Evolutionary conservation across 1,140 invertebrate species (phyloP).

Genomic region (Rhynchophorus ferrugineus): DNA sequence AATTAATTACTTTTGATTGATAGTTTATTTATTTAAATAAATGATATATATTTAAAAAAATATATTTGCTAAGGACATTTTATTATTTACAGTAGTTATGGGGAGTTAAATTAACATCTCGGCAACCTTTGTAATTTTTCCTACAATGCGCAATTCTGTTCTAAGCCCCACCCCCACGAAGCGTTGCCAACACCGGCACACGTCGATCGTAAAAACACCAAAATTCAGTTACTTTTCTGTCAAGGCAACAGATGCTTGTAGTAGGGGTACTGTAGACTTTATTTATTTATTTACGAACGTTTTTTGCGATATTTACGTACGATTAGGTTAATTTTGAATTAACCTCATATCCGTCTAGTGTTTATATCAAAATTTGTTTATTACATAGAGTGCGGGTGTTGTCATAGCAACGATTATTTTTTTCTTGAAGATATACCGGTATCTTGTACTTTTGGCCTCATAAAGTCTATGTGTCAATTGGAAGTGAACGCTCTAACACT

Average conservation of each 20-base stretch:
- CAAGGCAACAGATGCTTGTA: conserved; percentile 4
- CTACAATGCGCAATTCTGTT: background rate
- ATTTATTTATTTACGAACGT: background rate
- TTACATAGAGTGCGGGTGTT: conserved; percentile 1
- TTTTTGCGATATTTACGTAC: background rate
- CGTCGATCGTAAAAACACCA: background rate
- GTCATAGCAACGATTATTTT: background rate
- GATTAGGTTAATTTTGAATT: background rate
- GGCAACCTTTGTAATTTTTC: background rate
- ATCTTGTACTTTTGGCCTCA: conserved; percentile 9
- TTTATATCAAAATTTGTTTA: background rate
- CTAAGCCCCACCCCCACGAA: background rate
- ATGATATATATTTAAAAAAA: background rate
- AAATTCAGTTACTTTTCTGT: conserved; percentile 12
- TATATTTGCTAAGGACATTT: background rate
- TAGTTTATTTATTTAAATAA: background rate
- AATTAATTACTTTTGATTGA: background rate
- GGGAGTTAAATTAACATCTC: background rate
- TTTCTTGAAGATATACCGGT: conserved; percentile 2
- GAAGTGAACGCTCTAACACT: background rate
- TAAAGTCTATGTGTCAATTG: conserved; percentile 1
- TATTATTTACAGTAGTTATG: background rate
- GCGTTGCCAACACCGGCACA: conserved; percentile 2
- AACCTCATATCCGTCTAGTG: background rate
- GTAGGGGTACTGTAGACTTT: background rate